Evolutionary conservation across 2,113 vertebrate genomes (phyloP).

Genomic region (Malurus cyaneus): DNA sequence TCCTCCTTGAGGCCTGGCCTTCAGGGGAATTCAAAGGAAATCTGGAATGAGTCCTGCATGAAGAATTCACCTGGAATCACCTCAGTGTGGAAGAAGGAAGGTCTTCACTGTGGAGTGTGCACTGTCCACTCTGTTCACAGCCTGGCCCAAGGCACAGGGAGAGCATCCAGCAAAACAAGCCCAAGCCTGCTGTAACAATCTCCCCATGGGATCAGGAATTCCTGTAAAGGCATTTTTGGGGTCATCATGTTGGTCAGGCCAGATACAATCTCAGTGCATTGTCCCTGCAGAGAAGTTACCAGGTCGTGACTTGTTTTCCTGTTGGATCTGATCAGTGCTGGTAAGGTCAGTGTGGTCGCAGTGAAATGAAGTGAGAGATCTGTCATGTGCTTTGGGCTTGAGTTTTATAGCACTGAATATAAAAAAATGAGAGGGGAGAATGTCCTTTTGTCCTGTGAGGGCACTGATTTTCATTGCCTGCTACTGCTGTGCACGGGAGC

Average conservation of each 20-base stretch:
- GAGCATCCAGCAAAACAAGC: neutral
- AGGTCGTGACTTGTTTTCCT: neutral
- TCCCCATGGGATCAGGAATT: neutral
- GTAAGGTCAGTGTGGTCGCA: neutral
- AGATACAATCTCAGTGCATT: neutral
- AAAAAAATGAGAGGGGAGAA: neutral
- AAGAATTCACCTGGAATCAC: neutral
- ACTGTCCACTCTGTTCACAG: neutral
- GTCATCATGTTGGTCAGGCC: neutral
- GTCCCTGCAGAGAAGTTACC: neutral
- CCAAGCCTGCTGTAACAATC: neutral
- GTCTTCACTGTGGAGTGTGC: neutral
- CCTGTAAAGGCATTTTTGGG: neutral
- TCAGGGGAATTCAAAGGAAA: neutral
- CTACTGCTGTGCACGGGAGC: rapidly evolving
- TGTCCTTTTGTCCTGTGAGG: neutral
- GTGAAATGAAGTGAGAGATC: neutral
- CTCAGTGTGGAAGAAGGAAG: neutral
- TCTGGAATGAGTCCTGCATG: neutral
- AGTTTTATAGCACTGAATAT: neutral
- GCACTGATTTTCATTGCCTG: neutral
- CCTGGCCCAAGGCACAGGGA: neutral
- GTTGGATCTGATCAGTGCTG: neutral
- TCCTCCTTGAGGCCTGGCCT: neutral
- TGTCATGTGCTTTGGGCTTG: neutral